phyloP scores from a whole-genome alignment of 2,888 invertebrate species.

The Tipula lateralis region DNA sequence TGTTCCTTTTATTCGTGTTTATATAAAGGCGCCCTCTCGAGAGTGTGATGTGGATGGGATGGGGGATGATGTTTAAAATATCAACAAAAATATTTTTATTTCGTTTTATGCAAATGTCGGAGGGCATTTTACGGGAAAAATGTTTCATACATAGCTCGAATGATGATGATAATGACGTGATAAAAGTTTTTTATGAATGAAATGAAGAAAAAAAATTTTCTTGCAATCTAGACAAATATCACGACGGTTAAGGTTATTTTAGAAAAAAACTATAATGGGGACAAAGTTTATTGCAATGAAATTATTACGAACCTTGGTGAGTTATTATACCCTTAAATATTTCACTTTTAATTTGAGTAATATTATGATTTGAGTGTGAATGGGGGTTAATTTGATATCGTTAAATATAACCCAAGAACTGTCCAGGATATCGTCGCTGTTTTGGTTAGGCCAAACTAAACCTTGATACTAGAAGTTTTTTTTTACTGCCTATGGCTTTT shows the following conservation, averaged over 20 bases:
- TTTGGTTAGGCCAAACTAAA: too few relatives aligned
- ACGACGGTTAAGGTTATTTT: neutral
- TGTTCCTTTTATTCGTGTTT: neutral
- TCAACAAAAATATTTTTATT: neutral
- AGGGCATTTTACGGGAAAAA: neutral
- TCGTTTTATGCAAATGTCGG: conserved; percentile 12
- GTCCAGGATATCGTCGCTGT: too few relatives aligned
- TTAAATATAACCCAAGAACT: too few relatives aligned
- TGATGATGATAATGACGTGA: neutral
- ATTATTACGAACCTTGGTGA: neutral
- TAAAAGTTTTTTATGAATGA: neutral
- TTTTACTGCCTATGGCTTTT: too few relatives aligned
- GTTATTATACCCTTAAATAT: too few relatives aligned
- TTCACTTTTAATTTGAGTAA: too few relatives aligned
- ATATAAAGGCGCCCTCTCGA: too few relatives aligned
- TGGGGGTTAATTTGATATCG: too few relatives aligned
- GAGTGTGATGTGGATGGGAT: neutral
- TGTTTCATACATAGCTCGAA: neutral
- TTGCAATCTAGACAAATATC: neutral
- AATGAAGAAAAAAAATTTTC: neutral
- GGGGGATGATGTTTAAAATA: neutral
- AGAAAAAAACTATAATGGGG: neutral
- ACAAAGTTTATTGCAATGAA: neutral
- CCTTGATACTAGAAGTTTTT: too few relatives aligned
- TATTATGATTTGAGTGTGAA: too few relatives aligned